Percentiles rank a stretch among this genome's conserved stretches.
Evolutionary conservation across 2,113 vertebrate species (phyloP).

Genomic region (Rhinopithecus roxellana): DNA sequence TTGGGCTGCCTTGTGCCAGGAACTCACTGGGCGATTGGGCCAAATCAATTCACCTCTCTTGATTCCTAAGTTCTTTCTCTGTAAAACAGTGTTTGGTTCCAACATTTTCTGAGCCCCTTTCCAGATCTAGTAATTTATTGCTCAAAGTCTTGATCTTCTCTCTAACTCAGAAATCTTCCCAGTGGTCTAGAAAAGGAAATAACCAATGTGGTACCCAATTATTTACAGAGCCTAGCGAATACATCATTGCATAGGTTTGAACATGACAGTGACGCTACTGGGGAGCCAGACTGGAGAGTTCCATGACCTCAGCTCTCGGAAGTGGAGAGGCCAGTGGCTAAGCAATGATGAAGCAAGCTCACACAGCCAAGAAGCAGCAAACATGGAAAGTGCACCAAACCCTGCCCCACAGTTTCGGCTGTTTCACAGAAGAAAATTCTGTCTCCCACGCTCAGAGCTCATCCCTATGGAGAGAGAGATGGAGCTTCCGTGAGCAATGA

Average conservation of each 20-base stretch:
- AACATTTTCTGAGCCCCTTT: neutral
- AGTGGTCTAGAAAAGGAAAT: neutral
- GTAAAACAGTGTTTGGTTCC: neutral
- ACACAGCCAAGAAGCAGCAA: neutral
- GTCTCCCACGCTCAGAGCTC: neutral
- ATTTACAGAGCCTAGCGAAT: neutral
- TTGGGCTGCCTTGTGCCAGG: neutral
- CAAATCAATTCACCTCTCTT: neutral
- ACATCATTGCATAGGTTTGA: accelerated
- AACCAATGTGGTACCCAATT: neutral
- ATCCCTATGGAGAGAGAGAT: neutral
- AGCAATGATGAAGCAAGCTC: neutral
- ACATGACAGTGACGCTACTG: neutral
- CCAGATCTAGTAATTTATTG: neutral
- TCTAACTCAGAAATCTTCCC: neutral
- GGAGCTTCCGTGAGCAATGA: neutral
- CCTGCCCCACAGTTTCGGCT: neutral
- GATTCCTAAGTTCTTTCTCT: neutral
- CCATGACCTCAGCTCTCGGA: neutral
- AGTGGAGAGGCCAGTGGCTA: neutral
- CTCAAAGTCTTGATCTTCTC: neutral
- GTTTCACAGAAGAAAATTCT: too few species aligned
- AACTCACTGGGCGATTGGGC: neutral
- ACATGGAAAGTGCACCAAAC: neutral
- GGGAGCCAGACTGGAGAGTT: neutral